Conservation (phyloP, 2,888 invertebrate species). For the Drosophila bunnanda region DNA sequence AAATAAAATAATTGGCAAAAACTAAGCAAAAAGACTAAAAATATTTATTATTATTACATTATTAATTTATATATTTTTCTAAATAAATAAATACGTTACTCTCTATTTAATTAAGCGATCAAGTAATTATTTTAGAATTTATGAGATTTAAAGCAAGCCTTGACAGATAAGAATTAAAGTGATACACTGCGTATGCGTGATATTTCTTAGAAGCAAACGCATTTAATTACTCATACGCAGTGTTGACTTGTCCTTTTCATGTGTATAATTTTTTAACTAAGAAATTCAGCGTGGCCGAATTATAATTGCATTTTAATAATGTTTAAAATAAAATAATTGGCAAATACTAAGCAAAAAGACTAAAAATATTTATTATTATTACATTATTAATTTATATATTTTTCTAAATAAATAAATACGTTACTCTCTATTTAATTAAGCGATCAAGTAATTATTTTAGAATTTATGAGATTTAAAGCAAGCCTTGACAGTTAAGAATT, state of each 20-base stretch:
- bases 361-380: no score
- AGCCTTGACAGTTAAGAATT: background rate
- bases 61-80: no score
- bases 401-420: background rate
- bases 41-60: no score
- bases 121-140: background rate
- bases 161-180: background rate
- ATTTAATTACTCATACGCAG: background rate
- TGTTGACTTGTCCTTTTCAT: background rate
- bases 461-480: background rate
- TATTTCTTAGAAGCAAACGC: background rate
- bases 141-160: background rate
- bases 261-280: background rate
- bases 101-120: background rate
- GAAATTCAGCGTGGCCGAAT: background rate
- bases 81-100: background rate
- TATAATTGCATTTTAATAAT: background rate
- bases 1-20: no score
- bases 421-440: background rate
- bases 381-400: no score
- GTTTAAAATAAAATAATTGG: no score
- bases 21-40: no score
- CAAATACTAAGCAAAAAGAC: no score
- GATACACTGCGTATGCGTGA: constrained; percentile 1
- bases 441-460: background rate